These are phyloP conservation scores for Colletes latitarsis DNA, from an alignment of 1,140 invertebrate species.

Conservation along the genomic window DNA sequence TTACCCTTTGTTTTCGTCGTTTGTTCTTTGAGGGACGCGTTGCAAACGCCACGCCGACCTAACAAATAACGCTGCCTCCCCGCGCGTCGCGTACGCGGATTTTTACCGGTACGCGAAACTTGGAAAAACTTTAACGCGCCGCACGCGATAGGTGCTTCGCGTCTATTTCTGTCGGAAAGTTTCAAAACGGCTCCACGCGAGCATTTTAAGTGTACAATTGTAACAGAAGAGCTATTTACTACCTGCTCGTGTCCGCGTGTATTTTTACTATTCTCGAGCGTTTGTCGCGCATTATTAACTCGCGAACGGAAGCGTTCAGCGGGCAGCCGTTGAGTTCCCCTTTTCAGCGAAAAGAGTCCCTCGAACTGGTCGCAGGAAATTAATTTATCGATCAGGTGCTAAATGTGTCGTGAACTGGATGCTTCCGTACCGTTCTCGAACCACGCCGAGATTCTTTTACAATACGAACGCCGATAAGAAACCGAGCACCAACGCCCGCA, in stretches of 20 bases:
- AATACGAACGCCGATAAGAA: not conserved
- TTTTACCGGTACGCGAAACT: not conserved
- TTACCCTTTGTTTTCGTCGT: not conserved
- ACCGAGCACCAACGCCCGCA: not conserved
- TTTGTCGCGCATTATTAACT: not conserved
- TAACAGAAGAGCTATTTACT: not conserved
- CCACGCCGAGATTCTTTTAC: not conserved
- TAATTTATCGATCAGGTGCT: constrained; percentile 52
- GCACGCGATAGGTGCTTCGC: not conserved
- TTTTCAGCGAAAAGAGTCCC: not conserved
- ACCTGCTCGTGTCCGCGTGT: not conserved
- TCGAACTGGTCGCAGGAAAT: constrained; percentile 32
- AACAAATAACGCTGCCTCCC: not conserved
- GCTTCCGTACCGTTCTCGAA: not conserved
- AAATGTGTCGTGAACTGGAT: constrained; percentile 2
- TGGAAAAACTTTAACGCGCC: not conserved
- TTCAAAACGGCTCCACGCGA: not conserved
- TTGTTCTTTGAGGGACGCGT: not conserved
- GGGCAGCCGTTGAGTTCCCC: not conserved
- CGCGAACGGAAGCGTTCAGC: not conserved
- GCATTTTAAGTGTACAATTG: not conserved
- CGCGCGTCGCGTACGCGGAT: not conserved
- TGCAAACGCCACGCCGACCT: not conserved
- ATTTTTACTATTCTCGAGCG: not conserved
- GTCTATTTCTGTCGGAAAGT: constrained; percentile 26